Evolutionary conservation across 2,888 invertebrate genomes (phyloP).

Genomic region (Agrochola macilenta): DNA sequence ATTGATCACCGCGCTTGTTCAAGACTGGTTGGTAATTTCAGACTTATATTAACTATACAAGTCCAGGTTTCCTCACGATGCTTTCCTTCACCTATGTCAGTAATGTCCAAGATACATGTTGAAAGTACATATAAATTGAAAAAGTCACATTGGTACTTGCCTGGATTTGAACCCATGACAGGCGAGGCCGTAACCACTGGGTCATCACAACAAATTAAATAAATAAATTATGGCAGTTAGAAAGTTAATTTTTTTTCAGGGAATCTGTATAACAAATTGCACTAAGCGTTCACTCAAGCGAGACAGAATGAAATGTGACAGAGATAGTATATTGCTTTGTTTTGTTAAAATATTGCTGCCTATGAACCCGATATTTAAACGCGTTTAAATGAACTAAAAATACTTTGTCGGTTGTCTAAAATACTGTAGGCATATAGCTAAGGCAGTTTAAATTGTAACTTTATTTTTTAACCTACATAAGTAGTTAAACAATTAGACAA

Average conservation of each 20-base stretch:
- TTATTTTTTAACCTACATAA: neutral
- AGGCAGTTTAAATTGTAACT: neutral
- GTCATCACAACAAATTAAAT: neutral
- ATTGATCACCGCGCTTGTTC: neutral
- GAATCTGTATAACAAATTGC: no score
- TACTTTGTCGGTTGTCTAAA: conserved; percentile 22
- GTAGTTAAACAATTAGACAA: conserved; percentile 20
- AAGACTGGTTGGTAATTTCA: neutral
- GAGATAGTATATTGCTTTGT: neutral
- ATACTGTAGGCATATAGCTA: neutral
- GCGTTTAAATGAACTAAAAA: neutral
- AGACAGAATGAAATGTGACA: neutral
- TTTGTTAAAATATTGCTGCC: neutral
- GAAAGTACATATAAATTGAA: no score
- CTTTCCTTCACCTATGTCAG: neutral
- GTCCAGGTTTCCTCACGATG: neutral
- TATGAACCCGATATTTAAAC: neutral
- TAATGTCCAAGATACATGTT: neutral
- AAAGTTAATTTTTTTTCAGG: neutral
- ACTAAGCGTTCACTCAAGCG: neutral
- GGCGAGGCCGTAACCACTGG: neutral
- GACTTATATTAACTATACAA: neutral
- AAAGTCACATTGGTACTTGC: neutral
- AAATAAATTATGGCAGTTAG: conserved; percentile 19
- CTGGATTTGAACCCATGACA: neutral